phyloP scores from a whole-genome alignment of 2,888 invertebrate species.

The Subacronicta megacephala region DNA sequence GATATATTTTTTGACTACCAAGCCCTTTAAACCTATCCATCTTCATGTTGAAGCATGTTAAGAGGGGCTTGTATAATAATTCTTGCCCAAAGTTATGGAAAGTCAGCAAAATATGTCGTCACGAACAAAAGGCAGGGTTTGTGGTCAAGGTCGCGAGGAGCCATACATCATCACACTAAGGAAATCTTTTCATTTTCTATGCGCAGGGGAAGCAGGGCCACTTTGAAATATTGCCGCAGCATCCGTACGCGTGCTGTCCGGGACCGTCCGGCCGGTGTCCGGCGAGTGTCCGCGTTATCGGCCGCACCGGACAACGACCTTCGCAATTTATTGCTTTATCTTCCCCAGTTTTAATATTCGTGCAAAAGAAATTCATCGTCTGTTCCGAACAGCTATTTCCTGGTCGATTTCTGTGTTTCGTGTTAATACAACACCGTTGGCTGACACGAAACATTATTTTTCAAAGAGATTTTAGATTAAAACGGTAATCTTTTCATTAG shows the following conservation, averaged over 20 bases:
- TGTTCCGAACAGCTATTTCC: slow-evolving; percentile 25
- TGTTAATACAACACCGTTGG: too few relatives aligned
- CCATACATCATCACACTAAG: slow-evolving; percentile 28
- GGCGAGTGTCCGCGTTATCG: slow-evolving; percentile 47
- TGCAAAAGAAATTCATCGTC: slow-evolving; percentile 47
- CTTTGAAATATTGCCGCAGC: slow-evolving; percentile 50
- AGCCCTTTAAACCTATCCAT: too few relatives aligned
- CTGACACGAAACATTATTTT: too few relatives aligned
- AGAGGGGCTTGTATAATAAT: background rate
- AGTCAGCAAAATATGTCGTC: background rate
- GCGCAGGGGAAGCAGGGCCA: slow-evolving; percentile 30
- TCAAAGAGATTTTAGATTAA: too few relatives aligned
- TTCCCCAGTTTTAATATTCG: slow-evolving; percentile 57
- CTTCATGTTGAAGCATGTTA: too few relatives aligned
- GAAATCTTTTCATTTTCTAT: slow-evolving; percentile 53
- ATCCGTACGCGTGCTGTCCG: slow-evolving; percentile 31
- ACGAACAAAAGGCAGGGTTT: slow-evolving; percentile 8
- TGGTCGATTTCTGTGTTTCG: slow-evolving; percentile 19
- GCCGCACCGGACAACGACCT: slow-evolving; percentile 45
- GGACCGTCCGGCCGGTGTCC: slow-evolving; percentile 33
- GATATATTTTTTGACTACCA: too few relatives aligned
- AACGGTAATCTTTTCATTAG: too few relatives aligned
- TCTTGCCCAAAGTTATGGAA: background rate
- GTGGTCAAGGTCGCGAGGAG: slow-evolving; percentile 30
- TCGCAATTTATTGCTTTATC: slow-evolving; percentile 53